Conservation (phyloP, 2,888 invertebrate species). For the Drosophila acutilabella region DNA sequence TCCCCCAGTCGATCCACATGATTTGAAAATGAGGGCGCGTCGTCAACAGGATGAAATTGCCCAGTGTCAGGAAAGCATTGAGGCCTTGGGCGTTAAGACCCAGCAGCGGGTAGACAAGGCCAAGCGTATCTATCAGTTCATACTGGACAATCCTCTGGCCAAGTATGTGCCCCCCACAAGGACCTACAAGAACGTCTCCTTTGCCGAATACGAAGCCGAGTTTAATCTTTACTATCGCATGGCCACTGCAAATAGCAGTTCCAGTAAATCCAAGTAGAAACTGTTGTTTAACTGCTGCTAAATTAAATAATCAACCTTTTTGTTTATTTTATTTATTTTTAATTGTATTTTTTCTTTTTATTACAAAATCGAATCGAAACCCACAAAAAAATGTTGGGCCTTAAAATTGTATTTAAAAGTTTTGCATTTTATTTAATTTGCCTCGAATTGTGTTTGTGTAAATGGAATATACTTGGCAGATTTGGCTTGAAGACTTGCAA, state of each 20-base stretch:
- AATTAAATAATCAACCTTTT: background rate
- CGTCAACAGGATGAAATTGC: conserved; percentile 81
- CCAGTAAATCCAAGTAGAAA: conserved; percentile 55
- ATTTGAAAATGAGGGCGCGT: conserved; percentile 68
- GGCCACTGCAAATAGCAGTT: conserved; percentile 69
- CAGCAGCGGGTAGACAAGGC: conserved; percentile 73
- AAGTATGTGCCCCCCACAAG: conserved; percentile 81
- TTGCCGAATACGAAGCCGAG: conserved; percentile 82
- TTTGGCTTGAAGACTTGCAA: conserved; percentile 12
- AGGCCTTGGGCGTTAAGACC: conserved; percentile 72
- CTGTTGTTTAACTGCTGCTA: background rate
- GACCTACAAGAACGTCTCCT: conserved; percentile 79
- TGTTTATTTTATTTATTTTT: conserved; percentile 43
- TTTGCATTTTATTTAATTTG: conserved; percentile 30
- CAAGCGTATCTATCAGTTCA: conserved; percentile 77
- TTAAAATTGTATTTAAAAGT: conserved; percentile 53
- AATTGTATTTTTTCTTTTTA: conserved; percentile 53
- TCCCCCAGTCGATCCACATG: conserved; percentile 75
- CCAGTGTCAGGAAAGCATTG: conserved; percentile 82
- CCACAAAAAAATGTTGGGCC: conserved; percentile 58
- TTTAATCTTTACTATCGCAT: conserved; percentile 85
- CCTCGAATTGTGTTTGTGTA: conserved; percentile 35
- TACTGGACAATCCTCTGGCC: conserved; percentile 81
- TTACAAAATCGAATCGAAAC: conserved; percentile 72
- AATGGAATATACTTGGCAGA: conserved; percentile 27